phyloP scores from a whole-genome alignment of 1,140 invertebrate species.

The Penaeus japonicus region DNA sequence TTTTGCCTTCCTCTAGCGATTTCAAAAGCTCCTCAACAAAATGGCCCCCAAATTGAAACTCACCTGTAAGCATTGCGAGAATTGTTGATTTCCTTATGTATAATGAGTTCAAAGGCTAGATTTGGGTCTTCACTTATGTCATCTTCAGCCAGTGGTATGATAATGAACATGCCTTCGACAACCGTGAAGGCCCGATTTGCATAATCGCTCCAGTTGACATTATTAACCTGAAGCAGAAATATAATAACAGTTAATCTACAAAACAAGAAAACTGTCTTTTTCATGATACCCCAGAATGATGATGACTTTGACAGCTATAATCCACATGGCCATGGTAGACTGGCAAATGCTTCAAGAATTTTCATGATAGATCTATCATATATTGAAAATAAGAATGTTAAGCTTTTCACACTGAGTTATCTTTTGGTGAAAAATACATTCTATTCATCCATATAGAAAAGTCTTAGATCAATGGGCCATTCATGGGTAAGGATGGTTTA shows the following conservation, averaged over 20 bases:
- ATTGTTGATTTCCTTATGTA: slow-evolving; percentile 47
- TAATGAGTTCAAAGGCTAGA: slow-evolving; percentile 41
- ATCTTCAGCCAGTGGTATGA: slow-evolving; percentile 37
- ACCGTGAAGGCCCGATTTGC: slow-evolving; percentile 28
- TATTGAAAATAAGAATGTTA: too few species aligned
- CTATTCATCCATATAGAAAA: too few species aligned
- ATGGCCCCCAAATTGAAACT: background rate
- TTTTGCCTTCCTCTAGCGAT: too few species aligned
- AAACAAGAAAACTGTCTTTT: background rate
- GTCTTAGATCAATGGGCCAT: too few species aligned
- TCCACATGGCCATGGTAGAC: background rate
- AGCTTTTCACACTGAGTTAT: too few species aligned
- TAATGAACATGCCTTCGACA: slow-evolving; percentile 39
- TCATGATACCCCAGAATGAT: background rate
- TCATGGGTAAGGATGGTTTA: too few species aligned
- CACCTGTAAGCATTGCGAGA: slow-evolving; percentile 47
- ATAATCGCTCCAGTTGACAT: slow-evolving; percentile 46
- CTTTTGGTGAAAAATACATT: too few species aligned
- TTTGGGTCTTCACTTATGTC: slow-evolving; percentile 40
- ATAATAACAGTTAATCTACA: background rate
- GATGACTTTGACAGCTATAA: too few species aligned
- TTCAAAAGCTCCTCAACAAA: too few species aligned
- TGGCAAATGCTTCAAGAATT: too few species aligned
- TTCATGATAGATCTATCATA: too few species aligned
- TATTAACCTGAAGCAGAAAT: slow-evolving; percentile 29